Evolutionary conservation across 2,888 invertebrate species (phyloP), one percentile per base, ranked within the genome.

Genomic region (Amaurobius ferox): DNA sequence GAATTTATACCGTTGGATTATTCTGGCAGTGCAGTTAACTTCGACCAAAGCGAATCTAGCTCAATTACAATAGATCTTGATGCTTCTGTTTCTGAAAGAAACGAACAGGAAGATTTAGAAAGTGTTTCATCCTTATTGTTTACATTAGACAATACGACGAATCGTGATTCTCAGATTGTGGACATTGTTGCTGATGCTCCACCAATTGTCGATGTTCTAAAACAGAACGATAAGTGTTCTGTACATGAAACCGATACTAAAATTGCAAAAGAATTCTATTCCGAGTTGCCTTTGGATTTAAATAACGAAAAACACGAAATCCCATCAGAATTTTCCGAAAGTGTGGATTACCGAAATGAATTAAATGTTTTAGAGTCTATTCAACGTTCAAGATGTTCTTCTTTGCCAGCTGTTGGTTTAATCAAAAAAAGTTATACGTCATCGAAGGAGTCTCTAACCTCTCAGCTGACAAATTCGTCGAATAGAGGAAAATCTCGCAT

Each of bases 401-500:
- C 83, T 11, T 35, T 85, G 48, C 83, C 83, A 13, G 66, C 72
- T 64, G 64, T 64, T 64, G 30, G 9, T 11, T 3, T 30, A n/a
- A 32, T 32, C 2, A 55, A 55, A 23, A 23, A 19, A 23, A 55
- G 55, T 55, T 1, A 6, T 23, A 55, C 55, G 5, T 55, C 55
- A 3, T 55, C 55, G 2, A 55, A 55, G 23, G 55, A 55, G 11
- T 55, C 55, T 23, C 23, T 55, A 23, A 55, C 19, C 11, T 55
- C 55, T 23, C 55, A 55, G 23, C 55, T 55, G 19, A 55, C 55
- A n/a, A 23, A 3, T 23, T 23, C 55, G 23, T 55, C 55, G 9
- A 28, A 19, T 11, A n/a, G 7, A 9, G 76, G 61, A 61, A 85
- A 40, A 23, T 77, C 83, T 29, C 83, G 83, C 23, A 85, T 85